Evolutionary conservation across 1,140 invertebrate genomes (phyloP).

Genomic region (Plodia interpunctella): DNA sequence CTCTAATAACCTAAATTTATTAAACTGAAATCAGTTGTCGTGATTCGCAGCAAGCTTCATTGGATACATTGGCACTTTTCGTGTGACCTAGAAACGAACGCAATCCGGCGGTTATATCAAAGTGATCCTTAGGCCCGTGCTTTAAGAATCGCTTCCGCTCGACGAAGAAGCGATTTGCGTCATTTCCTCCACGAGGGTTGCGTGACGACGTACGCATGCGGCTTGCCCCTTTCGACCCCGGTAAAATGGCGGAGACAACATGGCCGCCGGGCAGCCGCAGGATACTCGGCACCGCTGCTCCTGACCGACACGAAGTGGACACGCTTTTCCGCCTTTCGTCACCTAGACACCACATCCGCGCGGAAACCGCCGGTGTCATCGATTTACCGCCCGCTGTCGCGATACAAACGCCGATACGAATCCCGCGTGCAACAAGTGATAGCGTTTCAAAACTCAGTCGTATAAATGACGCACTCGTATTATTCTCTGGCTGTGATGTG

Average conservation of each 20-base stretch:
- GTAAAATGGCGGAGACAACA: slow-evolving; percentile 71
- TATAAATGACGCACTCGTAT: slow-evolving; percentile 44
- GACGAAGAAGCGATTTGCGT: slow-evolving; percentile 46
- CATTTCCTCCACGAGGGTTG: slow-evolving; percentile 55
- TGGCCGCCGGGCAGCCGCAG: slow-evolving; percentile 71
- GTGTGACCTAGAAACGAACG: slow-evolving; percentile 67
- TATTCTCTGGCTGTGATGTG: slow-evolving; percentile 53
- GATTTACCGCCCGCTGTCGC: slow-evolving; percentile 44
- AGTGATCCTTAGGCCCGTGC: slow-evolving; percentile 41
- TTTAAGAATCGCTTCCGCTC: slow-evolving; percentile 39
- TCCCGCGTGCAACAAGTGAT: slow-evolving; percentile 72
- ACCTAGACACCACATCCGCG: slow-evolving; percentile 50
- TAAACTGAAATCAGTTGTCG: slow-evolving; percentile 57
- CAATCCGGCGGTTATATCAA: slow-evolving; percentile 33
- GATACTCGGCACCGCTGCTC: slow-evolving; percentile 62
- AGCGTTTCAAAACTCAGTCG: slow-evolving; percentile 37
- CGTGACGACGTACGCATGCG: slow-evolving; percentile 72
- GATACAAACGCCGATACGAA: slow-evolving; percentile 31
- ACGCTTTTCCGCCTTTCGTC: slow-evolving; percentile 47
- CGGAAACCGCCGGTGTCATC: slow-evolving; percentile 39
- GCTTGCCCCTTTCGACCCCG: slow-evolving; percentile 65
- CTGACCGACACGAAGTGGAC: slow-evolving; percentile 58
- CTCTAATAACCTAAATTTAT: slow-evolving; percentile 39
- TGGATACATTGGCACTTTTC: slow-evolving; percentile 47
- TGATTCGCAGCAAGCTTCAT: slow-evolving; percentile 63